Evolutionary conservation across 1,140 invertebrate species (phyloP), one percentile per base, ranked within the genome.

Genomic region (Pristionchus pacificus): DNA sequence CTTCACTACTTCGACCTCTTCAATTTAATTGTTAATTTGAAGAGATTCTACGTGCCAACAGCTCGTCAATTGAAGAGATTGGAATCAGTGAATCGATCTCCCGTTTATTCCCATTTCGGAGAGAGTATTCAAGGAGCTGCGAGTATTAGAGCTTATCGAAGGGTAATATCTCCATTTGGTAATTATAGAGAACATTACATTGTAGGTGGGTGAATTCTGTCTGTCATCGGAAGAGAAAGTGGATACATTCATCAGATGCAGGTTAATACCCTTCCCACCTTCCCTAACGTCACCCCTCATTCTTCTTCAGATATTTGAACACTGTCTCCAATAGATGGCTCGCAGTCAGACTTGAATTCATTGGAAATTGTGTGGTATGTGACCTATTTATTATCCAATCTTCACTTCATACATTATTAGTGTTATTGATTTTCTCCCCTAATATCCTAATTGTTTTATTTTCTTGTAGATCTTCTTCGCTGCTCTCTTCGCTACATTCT

Each of bases 91-190:
- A 93, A 92, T 19, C 88, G 93, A 65, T 97, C 94, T 14, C 95
- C 95, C 0, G 95, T 98, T 79, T 97, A 96, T 85, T 95, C 93
- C 2, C 94, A 97, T 86, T 97, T 98, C 85, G 91, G 92, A 61
- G 95, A 97, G 88, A 95, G 91, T 1, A 68, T 83, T 29, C 32
- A 68, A 25, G 81, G 81, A n/a, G 72, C 79, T n/a, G 60, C n/a
- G 6, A 10, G 6, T 15, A 61, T 61, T 15, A 28, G 60, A 61
- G 30, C 27, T 15, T 31, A 31, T 31, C 6, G 76, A n/a, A 68
- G 72, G 28, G 67, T 65, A 61, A 73, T 6, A 49, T 49, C 6
- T 10, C 38, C 19, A 10, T 49, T 49, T 19, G 19, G 19, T 49
- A 49, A 19, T 49, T 10, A 49, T 19, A 10, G 38, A 49, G 38